A percentile compares a stretch with the other conserved stretches of the same genome.
Conservation (phyloP, 2,888 invertebrate species). For the Synanthedon andrenaeformis region DNA sequence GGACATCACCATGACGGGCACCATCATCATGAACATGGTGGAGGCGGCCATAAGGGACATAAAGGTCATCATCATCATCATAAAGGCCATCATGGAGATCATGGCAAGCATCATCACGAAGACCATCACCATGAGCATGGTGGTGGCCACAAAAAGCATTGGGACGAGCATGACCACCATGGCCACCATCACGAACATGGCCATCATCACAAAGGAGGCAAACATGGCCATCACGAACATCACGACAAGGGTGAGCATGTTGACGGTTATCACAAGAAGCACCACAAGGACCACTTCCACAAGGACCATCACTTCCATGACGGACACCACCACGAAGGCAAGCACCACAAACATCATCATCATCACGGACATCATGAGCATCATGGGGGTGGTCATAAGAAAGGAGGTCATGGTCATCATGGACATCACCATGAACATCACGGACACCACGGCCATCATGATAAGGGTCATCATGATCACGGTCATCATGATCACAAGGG, state of each 20-base stretch:
- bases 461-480: conserved; percentile 84
- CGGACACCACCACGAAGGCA: conserved; percentile 84
- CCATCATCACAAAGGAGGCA: conserved; percentile 82
- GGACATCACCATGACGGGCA: conserved; percentile 76
- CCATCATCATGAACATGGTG: conserved; percentile 78
- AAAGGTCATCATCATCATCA: conserved; percentile 82
- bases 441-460: conserved; percentile 82
- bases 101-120: conserved; percentile 81
- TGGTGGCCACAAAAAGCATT: conserved; percentile 83
- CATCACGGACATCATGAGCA: conserved; percentile 80
- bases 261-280: conserved; percentile 85
- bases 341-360: conserved; percentile 83
- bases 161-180: conserved; percentile 80
- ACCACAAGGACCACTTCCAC: conserved; percentile 88
- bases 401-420: conserved; percentile 82
- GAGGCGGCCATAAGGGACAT: conserved; percentile 82
- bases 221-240: conserved; percentile 84
- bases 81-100: conserved; percentile 80
- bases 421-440: conserved; percentile 83
- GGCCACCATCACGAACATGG: conserved; percentile 82
- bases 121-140: conserved; percentile 80
- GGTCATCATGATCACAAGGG: conserved; percentile 84
- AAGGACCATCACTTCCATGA: conserved; percentile 92
- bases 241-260: conserved; percentile 87
- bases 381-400: conserved; percentile 82